These are phyloP conservation scores for Diplazon laetatorius DNA, from an alignment of 2,888 invertebrate genomes.

Conservation along the genomic window DNA sequence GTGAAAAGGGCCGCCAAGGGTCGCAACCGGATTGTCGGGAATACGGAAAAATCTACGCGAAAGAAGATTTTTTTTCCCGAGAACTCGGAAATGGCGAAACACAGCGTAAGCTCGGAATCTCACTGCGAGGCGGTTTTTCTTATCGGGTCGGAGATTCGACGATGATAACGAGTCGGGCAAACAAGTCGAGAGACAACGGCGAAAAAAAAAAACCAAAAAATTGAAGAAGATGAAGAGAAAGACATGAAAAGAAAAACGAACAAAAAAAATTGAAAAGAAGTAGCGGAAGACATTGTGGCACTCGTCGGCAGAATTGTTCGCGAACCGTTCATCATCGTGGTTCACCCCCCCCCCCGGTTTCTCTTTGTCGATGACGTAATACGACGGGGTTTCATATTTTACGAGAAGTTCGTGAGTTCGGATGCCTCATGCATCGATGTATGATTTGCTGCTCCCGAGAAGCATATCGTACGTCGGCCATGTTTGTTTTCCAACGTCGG, in stretches of 20 bases:
- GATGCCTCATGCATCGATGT: slow-evolving; percentile 76
- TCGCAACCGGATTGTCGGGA: too few relatives aligned
- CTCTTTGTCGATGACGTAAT: too few relatives aligned
- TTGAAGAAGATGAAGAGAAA: not conserved
- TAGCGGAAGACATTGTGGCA: slow-evolving; percentile 51
- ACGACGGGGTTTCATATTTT: slow-evolving; percentile 74
- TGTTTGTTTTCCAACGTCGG: slow-evolving; percentile 15
- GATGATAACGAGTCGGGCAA: slow-evolving; percentile 22
- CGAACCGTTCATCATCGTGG: slow-evolving; percentile 44
- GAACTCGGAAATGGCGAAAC: slow-evolving; percentile 2
- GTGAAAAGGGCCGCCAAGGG: slow-evolving; percentile 2
- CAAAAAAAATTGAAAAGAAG: slow-evolving; percentile 17
- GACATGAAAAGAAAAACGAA: slow-evolving; percentile 1
- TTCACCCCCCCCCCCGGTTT: too few relatives aligned
- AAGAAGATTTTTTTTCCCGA: slow-evolving; percentile 13
- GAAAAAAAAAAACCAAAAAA: slow-evolving; percentile 9
- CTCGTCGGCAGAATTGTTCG: slow-evolving; percentile 36
- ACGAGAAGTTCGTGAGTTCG: slow-evolving; percentile 77
- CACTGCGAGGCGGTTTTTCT: not conserved
- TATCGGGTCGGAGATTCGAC: slow-evolving; percentile 8
- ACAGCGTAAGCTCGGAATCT: slow-evolving; percentile 6
- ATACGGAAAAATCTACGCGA: slow-evolving; percentile 14
- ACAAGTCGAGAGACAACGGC: not conserved
- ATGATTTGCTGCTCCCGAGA: slow-evolving; percentile 60
- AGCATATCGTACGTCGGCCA: slow-evolving; percentile 14